Evolutionary conservation across 2,113 vertebrate species (phyloP), one percentile per base, ranked within the genome.

Genomic region (Pseudorasbora parva): DNA sequence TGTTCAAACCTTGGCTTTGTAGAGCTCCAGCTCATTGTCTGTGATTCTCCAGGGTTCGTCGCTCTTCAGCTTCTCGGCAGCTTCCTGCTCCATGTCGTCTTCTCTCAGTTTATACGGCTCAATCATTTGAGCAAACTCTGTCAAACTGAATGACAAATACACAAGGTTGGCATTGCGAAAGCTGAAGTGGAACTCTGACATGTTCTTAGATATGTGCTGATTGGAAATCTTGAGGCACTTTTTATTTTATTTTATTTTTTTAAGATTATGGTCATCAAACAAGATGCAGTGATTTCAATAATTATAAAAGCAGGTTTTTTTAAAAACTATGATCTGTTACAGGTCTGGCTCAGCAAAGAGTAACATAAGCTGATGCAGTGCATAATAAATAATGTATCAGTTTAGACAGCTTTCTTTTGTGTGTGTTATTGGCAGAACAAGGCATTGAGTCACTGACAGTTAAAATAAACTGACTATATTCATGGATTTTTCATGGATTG

Each of bases 11-110:
- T 99, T 99, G 88, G 96, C 95, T 85, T 96, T 97, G 91, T 98
- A 98, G 82, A 99, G 95, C 90, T 99, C 98, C 88, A 99, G 92
- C 91, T 99, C 98, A 37, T 99, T 97, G 92, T 99, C 98, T 12
- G 98, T 98, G 92, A 99, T 97, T 88, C 95, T 94, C 97, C 98
- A 99, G 0, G 98, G 97, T 49, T 99, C 97, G n/a, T 97, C 97
- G 68, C 96, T 95, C 91, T 98, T 98, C 94, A 98, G 95, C 93
- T 94, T 96, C 88, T 99, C 98, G 5, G 97, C 96, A 78, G 95
- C 93, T 25, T 99, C 98, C 90, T 97, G 97, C 56, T 99, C 97
- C 95, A 97, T 97, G 91, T 99, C 97, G 78, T 99, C 97, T 87
- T 99, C 98, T 81, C 96, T 97, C 90, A 99, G 95, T 87, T 96